phyloP scores from a whole-genome alignment of 2,797 vertebrate species.

The Gobio occitaniae region DNA sequence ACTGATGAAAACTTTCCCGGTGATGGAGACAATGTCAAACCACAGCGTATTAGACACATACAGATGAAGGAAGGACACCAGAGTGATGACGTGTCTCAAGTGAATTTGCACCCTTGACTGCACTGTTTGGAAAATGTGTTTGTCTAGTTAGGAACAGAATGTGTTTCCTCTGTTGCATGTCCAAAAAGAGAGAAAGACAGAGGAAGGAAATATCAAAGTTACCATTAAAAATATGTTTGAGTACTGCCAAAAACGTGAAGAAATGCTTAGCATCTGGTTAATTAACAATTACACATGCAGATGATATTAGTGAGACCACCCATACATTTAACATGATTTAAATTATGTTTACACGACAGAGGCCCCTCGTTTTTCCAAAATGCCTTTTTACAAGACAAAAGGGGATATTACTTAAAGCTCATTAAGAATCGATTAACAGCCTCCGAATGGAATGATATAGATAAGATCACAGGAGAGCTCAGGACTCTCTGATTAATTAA shows the following conservation, averaged over 20 bases:
- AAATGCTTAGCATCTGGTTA: slow-evolving; percentile 6
- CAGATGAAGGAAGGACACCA: slow-evolving; percentile 20
- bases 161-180: slow-evolving; percentile 5
- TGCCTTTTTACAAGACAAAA: slow-evolving; percentile 41
- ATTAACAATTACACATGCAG: slow-evolving; percentile 16
- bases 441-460: slow-evolving; percentile 62
- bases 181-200: not conserved
- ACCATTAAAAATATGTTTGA: not conserved
- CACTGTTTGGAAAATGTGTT: slow-evolving; percentile 1
- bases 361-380: slow-evolving; percentile 19
- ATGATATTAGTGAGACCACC: not conserved
- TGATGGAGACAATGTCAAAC: slow-evolving; percentile 26
- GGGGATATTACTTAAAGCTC: slow-evolving; percentile 53
- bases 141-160: slow-evolving; percentile 23
- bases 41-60: not conserved
- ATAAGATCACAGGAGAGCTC: slow-evolving; percentile 55
- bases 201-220: not conserved
- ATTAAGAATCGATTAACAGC: slow-evolving; percentile 67
- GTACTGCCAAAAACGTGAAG: not conserved
- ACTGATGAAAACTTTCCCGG: slow-evolving; percentile 28
- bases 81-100: slow-evolving; percentile 21
- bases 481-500: slow-evolving; percentile 67
- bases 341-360: slow-evolving; percentile 26
- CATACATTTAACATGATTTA: slow-evolving; percentile 2
- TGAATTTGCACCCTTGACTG: slow-evolving; percentile 27